Evolutionary conservation across 2,113 vertebrate genomes (phyloP), one percentile per base, ranked within the genome.

Genomic region (Butastur rufipennis): DNA sequence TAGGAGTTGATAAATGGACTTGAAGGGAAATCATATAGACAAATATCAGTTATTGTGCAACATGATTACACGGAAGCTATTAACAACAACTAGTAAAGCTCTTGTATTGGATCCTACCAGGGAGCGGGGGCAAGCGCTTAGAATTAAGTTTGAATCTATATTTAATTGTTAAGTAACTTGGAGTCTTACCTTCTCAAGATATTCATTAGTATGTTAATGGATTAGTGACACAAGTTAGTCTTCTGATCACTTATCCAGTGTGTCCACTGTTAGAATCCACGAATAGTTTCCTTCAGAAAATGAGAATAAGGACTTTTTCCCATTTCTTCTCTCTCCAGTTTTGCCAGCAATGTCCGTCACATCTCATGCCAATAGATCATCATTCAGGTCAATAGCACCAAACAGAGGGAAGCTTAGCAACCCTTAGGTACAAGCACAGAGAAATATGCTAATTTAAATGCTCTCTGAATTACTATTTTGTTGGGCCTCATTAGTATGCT

Each of bases 401-500:
- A 91, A 95, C 47, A 96, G 84, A 92, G 72, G 31, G 62, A 96
- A 90, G 16, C 92, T 95, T 97, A 96, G 90, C 81, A 95, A 92
- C 87, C 36, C 87, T 85, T 91, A 81, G 18, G 82, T 91, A 90
- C 90, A 90, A 93, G 67, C 38, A 72, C 42, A 94, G 83, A 86
- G 53, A 96, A 93, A 96, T 86, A 97, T 61, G 84, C 93, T 95
- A 96, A 97, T 96, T 82, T 96, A 86, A 93, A 90, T 93, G 73
- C 53, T 88, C 82, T 92, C 88, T 96, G 92, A 97, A 94, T 96
- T 91, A 80, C 47, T 86, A 81, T 94, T 97, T 96, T 93, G 79
- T 94, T 93, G 27, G 56, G 42, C n/a, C 79, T 96, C 94, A 96
- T 97, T 97, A 94, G 92, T 83, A 96, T 97, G 95, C 91, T 75